Base-by-base conservation (phyloP, 2,888 invertebrate genomes). In the Cerceris ruficornis region DNA sequence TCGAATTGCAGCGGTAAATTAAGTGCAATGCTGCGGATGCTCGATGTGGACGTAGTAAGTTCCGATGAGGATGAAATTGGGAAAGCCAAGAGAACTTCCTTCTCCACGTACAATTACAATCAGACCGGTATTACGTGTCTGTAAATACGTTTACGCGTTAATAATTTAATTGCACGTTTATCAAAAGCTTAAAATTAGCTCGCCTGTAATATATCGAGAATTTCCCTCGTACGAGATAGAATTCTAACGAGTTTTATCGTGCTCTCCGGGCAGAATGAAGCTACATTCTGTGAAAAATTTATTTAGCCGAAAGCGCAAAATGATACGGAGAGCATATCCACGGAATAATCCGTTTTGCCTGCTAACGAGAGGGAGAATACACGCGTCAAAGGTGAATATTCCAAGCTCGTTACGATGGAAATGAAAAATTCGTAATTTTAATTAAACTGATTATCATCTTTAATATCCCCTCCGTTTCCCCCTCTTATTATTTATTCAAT, bases 1-100 rank as follows among this genome's bases (percentile, higher is more conserved):
- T 54, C 55, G 60, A 58, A 64, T 57, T 41, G 28, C 17, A 42
- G 8, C 49, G 9, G 52, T 65, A 58, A 70, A 60, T 70, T 64
- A 55, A 65, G 52, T 58, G 54, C 70, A 17, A 55, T 46, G 62
- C 70, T 64, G 11, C n/a, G 43, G 62, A 59, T 15, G 39, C 7
- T 55, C 46, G 42, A 62, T 41, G 61, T 42, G 14, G 28, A 8
- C 39, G 28, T 28, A 28, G 13, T 42, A 59, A 59, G 41, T 28
- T 7, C 41, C 59, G 42, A n/a, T 41, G 59, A 13, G 9, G 9
- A 13, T 46, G 8, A 46, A 46, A 11, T 46, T 13, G 2, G 13
- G 8, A 46, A 46, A 4, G 28, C 13, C 46, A 46, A 46, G 13
- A 11, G 13, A 46, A 46, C 46, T 11, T 46, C 46, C 46, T 46